Evolutionary conservation across 2,113 vertebrate genomes (phyloP).

Genomic region (Cynopterus brachyotis): DNA sequence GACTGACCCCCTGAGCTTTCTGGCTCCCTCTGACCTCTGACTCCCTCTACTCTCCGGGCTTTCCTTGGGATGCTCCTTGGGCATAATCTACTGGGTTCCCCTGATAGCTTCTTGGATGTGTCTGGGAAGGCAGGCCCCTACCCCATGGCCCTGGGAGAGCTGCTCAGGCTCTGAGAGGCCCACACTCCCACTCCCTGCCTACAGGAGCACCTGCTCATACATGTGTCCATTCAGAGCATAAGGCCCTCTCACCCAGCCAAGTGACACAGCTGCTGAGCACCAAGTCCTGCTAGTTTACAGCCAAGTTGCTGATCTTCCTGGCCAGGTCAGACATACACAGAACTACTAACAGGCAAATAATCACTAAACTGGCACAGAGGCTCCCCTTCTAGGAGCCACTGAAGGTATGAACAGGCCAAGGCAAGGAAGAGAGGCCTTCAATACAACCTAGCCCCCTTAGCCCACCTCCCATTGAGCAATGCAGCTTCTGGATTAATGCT

Average conservation of each 20-base stretch:
- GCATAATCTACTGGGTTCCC: neutral
- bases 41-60: neutral
- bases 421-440: neutral
- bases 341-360: neutral
- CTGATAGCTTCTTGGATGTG: neutral
- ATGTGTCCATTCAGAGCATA: neutral
- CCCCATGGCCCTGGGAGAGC: neutral
- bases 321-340: neutral
- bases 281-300: neutral
- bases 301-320: neutral
- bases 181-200: neutral
- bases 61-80: neutral
- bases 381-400: too few relatives aligned
- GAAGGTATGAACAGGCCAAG: neutral
- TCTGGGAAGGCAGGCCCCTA: neutral
- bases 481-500: neutral
- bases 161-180: neutral
- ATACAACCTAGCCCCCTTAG: neutral
- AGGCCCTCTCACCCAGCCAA: neutral
- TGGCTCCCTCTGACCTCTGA: neutral
- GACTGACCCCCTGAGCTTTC: neutral
- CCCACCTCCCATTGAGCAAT: neutral
- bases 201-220: neutral
- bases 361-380: neutral
- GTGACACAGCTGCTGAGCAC: neutral